These are phyloP conservation scores for Zaprionus tsacasi DNA, from an alignment of 1,140 invertebrate species.

Conservation along the genomic window DNA sequence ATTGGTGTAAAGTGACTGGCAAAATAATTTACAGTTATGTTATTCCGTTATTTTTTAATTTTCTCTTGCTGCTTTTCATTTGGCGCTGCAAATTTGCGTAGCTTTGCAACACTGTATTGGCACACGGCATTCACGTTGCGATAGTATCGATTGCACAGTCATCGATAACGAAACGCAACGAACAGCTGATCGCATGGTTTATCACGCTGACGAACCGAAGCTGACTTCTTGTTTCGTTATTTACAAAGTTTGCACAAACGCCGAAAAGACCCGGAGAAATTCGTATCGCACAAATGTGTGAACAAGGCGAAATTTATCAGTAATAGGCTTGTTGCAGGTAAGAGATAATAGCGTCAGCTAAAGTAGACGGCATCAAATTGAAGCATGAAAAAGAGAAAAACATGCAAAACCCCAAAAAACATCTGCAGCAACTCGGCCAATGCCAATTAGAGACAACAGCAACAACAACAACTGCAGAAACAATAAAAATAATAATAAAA, in stretches of 20 bases:
- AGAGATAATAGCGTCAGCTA: background rate
- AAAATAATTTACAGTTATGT: background rate
- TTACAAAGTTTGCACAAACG: constrained; percentile 57
- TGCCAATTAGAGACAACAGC: constrained; percentile 33
- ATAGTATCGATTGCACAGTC: constrained; percentile 27
- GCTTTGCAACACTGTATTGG: background rate
- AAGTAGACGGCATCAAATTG: background rate
- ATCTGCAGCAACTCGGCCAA: constrained; percentile 29
- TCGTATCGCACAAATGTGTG: constrained; percentile 64
- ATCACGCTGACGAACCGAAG: constrained; percentile 39
- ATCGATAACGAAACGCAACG: constrained; percentile 30
- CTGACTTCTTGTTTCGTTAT: constrained; percentile 50
- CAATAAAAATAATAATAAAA: constrained; percentile 5
- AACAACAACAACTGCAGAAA: constrained; percentile 28
- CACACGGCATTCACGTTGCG: background rate
- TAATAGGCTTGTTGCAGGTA: constrained; percentile 46
- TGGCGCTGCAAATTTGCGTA: constrained; percentile 2
- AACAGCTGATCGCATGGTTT: constrained; percentile 42
- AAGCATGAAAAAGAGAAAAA: constrained; percentile 14
- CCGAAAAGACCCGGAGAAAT: constrained; percentile 17
- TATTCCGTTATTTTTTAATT: background rate
- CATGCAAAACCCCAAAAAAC: background rate
- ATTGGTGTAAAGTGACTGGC: background rate
- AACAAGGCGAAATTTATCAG: constrained; percentile 37
- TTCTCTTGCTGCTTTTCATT: background rate